Conservation (phyloP, 2,113 vertebrate species). For the Chaetura pelagica region DNA sequence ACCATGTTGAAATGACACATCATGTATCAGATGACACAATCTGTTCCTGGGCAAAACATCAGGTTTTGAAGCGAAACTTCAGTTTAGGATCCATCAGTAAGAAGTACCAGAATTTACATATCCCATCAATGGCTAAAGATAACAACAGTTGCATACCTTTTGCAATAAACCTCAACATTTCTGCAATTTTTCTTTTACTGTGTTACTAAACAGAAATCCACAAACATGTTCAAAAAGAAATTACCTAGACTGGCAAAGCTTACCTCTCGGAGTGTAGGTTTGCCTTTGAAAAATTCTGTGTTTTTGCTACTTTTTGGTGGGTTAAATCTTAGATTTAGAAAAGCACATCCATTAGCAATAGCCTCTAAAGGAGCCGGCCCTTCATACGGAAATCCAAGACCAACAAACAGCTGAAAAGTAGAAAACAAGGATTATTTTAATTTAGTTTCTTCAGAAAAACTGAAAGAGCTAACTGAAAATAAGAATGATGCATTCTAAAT, state of each 20-base stretch:
- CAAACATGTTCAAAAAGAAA: not conserved
- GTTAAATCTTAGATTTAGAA: constrained; percentile 93
- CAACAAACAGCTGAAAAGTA: constrained; percentile 91
- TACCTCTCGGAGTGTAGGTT: constrained; percentile 97
- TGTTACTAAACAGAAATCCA: not conserved
- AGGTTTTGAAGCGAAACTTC: not conserved
- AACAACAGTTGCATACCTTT: not conserved
- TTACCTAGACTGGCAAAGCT: not conserved
- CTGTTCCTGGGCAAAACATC: not conserved
- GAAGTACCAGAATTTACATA: not conserved
- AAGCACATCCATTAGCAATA: constrained; percentile 96
- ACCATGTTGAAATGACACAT: not conserved
- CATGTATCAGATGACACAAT: not conserved
- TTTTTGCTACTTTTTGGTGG: constrained; percentile 99
- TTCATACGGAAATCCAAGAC: constrained; percentile 97
- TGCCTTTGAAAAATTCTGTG: constrained; percentile 98
- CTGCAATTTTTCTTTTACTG: not conserved
- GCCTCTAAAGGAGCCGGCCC: constrained; percentile 95
- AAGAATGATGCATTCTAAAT: not conserved
- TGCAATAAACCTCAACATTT: not conserved
- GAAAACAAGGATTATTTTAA: not conserved
- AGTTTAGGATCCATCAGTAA: not conserved
- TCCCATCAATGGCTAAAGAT: not conserved
- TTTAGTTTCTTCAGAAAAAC: not conserved
- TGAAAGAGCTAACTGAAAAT: not conserved